Conservation (phyloP, 2,888 invertebrate species). For the Girardia tigrina region DNA sequence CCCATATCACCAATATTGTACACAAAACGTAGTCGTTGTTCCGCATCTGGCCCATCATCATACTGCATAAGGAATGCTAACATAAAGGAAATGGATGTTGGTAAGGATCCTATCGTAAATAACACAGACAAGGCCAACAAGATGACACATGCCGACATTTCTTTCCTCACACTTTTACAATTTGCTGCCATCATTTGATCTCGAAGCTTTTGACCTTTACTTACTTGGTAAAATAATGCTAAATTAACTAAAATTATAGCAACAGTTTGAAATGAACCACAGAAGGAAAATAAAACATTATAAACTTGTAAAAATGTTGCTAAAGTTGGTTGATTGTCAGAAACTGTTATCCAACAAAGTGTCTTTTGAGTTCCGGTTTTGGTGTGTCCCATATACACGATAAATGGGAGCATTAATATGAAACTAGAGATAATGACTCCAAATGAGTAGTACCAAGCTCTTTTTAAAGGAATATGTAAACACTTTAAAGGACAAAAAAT, state of each 20-base stretch:
- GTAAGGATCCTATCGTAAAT: conserved; percentile 20
- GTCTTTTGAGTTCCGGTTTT: neutral
- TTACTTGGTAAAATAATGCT: neutral
- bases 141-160: conserved; percentile 19
- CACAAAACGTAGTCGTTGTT: neutral
- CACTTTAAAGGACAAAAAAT: conserved; percentile 21
- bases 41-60: neutral
- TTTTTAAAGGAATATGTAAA: conserved; percentile 6
- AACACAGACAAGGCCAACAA: conserved; percentile 5
- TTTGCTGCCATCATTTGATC: neutral
- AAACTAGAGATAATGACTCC: neutral
- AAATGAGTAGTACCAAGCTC: conserved; percentile 15
- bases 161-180: neutral
- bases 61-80: conserved; percentile 27
- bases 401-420: neutral
- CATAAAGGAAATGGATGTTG: conserved; percentile 8
- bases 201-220: neutral
- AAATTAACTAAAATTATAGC: conserved; percentile 14
- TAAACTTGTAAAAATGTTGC: conserved; percentile 23
- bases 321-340: neutral
- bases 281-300: conserved; percentile 16
- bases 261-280: conserved; percentile 27
- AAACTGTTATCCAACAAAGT: neutral
- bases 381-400: neutral
- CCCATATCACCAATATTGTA: conserved; percentile 29